Base-by-base conservation (phyloP, 2,113 vertebrate genomes). In the Uria lomvia region DNA sequence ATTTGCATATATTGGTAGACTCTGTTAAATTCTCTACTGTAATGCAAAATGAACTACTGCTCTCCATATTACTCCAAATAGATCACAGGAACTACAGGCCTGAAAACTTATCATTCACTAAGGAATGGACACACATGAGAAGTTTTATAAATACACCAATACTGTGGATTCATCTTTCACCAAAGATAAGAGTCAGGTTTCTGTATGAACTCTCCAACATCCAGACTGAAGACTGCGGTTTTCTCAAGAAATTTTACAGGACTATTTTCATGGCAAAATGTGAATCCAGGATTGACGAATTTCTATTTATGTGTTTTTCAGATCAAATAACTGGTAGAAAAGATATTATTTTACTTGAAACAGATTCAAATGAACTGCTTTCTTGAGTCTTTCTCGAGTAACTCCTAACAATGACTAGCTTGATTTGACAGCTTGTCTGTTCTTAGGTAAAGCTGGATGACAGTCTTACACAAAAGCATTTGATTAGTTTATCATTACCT, bases 361-460 rank as follows among this genome's bases (percentile, higher is more conserved):
- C 53, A 66, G 30, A 88, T 87, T 92, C n/a, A 81, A 82, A 83
- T 70, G 24, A 96, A 76, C 80, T 95, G 60, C 78, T 95, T 97
- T 84, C 82, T 68, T 87, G 20, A 96, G 63, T 88, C 77, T 97
- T 96, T 82, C 80, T 49, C 90, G 66, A 90, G 66, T 94, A 94
- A 78, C 60, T 90, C 43, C 62, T 95, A 96, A 91, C 86, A 97
- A 97, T 96, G 42, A 89, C 65, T 95, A 94, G 67, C 45, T 87
- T 96, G 91, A 95, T 96, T 97, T 97, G 96, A 97, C 96, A 97
- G 85, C 62, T 93, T 15, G 22, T 91, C 71, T 93, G 47, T 96
- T 96, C 86, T 95, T 90, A 88, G 66, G 36, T 92, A 91, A 90
- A 84, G 85, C 65, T 75, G 63, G 66, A 91, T 96, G 94, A 94